These are phyloP conservation scores for Mythimna lalbum DNA, from an alignment of 2,888 invertebrate genomes.

Conservation along the genomic window DNA sequence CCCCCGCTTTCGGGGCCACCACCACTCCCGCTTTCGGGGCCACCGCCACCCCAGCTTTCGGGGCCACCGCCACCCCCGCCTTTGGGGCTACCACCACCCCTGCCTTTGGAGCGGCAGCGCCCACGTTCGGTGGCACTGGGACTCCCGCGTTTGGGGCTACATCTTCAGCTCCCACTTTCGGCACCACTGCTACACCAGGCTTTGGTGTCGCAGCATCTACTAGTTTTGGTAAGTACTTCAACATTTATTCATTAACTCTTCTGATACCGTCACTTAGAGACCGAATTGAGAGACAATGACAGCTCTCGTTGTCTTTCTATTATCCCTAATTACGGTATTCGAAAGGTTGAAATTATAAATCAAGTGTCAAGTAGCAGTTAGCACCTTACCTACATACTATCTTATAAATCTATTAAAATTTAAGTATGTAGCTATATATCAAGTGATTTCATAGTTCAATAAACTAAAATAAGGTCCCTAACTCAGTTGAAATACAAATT, in stretches of 20 bases:
- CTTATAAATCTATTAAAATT: too few species aligned
- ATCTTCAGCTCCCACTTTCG: slow-evolving; percentile 69
- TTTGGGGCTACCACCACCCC: slow-evolving; percentile 69
- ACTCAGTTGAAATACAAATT: neutral
- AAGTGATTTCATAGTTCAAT: too few species aligned
- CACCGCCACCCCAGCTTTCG: slow-evolving; percentile 74
- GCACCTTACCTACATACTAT: too few species aligned
- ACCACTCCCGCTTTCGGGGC: slow-evolving; percentile 68
- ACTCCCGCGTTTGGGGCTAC: slow-evolving; percentile 69
- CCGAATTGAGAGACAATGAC: too few species aligned
- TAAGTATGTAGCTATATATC: neutral
- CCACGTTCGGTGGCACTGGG: slow-evolving; percentile 69
- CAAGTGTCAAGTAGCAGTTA: neutral
- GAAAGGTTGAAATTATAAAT: neutral
- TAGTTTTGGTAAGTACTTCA: slow-evolving; percentile 67
- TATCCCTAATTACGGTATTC: too few species aligned
- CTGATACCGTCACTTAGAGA: too few species aligned
- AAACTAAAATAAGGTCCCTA: neutral
- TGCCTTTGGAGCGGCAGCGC: slow-evolving; percentile 63
- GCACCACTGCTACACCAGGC: slow-evolving; percentile 70
- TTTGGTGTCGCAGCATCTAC: slow-evolving; percentile 75
- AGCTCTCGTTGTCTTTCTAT: too few species aligned
- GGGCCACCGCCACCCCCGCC: slow-evolving; percentile 64
- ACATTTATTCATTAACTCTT: neutral
- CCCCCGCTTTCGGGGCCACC: slow-evolving; percentile 70